phyloP scores from a whole-genome alignment of 2,888 invertebrate genomes.

The Aproaerema taeniolella region DNA sequence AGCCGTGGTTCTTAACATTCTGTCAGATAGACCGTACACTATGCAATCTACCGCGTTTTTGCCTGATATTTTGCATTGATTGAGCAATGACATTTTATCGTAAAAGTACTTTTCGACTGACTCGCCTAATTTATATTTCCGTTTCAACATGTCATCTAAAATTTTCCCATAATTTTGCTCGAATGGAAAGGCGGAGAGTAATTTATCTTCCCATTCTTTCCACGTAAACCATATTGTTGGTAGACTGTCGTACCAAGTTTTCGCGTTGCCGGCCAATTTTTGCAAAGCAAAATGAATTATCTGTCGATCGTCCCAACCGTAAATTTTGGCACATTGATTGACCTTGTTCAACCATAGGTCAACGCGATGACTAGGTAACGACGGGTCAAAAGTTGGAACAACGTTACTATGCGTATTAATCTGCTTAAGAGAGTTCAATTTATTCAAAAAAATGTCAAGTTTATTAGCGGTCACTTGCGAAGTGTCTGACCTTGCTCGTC shows the following conservation, averaged over 20 bases:
- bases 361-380: neutral
- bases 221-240: constrained; percentile 17
- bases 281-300: constrained; percentile 18
- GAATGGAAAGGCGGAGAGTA: constrained; percentile 18
- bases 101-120: constrained; percentile 18
- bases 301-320: constrained; percentile 17
- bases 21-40: constrained; percentile 14
- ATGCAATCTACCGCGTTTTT: constrained; percentile 22
- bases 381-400: neutral
- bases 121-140: constrained; percentile 13
- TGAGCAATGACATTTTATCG: constrained; percentile 17
- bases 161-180: constrained; percentile 20
- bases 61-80: constrained; percentile 20
- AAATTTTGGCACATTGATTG: constrained; percentile 17
- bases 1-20: neutral
- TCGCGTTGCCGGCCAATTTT: constrained; percentile 20
- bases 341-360: constrained; percentile 20
- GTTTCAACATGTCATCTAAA: constrained; percentile 18
- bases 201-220: constrained; percentile 21
- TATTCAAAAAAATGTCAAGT: neutral
- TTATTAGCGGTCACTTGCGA: neutral
- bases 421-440: neutral
- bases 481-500: neutral
- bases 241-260: constrained; percentile 19
- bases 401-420: neutral